phyloP scores from a whole-genome alignment of 2,113 vertebrate species.

The Gambusia affinis region DNA sequence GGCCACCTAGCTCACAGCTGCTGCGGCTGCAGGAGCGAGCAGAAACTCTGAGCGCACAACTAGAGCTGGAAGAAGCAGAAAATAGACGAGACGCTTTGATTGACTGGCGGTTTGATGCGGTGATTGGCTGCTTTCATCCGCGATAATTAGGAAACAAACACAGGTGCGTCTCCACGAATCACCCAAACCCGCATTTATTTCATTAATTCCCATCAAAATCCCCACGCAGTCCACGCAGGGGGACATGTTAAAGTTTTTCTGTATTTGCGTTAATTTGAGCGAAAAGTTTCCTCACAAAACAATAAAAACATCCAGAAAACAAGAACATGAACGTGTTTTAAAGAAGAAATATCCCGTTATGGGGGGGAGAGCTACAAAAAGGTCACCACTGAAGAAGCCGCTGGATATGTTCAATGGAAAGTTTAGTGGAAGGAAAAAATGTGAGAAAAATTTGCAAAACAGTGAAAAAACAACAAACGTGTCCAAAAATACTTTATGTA shows the following conservation, averaged over 20 bases:
- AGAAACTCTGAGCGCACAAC: not conserved
- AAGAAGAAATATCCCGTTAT: no score
- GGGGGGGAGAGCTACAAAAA: no score
- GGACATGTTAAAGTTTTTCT: not conserved
- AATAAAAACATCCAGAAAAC: not conserved
- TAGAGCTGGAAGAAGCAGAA: not conserved
- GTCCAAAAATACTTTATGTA: no score
- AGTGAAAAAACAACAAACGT: no score
- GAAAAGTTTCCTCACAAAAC: not conserved
- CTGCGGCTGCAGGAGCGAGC: slow-evolving; percentile 14
- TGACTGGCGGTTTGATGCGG: slow-evolving; percentile 38
- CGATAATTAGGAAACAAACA: slow-evolving; percentile 8
- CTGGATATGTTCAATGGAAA: no score
- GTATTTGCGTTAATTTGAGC: fast-evolving
- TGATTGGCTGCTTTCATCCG: slow-evolving; percentile 45
- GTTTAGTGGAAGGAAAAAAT: no score
- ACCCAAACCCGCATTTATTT: not conserved
- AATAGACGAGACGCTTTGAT: slow-evolving; percentile 27
- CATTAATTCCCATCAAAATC: not conserved
- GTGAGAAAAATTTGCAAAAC: no score
- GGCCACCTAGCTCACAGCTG: slow-evolving; percentile 73
- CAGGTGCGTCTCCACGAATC: not conserved
- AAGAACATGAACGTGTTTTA: no score
- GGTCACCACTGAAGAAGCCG: no score
- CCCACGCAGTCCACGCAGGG: no score